Evolutionary conservation across 1,140 invertebrate genomes (phyloP).

Genomic region (Centruroides vittatus): DNA sequence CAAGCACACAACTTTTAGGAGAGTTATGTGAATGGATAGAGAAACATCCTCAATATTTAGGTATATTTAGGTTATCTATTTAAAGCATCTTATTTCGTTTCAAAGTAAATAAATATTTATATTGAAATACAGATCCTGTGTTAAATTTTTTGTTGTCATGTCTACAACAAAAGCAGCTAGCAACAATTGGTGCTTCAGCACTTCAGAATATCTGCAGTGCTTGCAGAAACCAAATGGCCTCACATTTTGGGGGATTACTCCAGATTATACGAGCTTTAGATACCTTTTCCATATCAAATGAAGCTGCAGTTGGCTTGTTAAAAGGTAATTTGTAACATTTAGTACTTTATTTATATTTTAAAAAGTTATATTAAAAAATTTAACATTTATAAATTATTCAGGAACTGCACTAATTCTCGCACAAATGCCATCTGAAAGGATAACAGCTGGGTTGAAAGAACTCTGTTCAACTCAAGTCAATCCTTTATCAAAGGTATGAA

Average conservation of each 20-base stretch:
- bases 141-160: slow-evolving; percentile 61
- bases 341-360: slow-evolving; percentile 8
- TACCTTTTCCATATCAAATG: slow-evolving; percentile 58
- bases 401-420: slow-evolving; percentile 50
- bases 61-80: slow-evolving; percentile 25
- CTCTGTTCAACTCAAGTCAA: slow-evolving; percentile 60
- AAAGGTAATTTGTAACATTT: slow-evolving; percentile 42
- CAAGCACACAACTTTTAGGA: slow-evolving; percentile 74
- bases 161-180: slow-evolving; percentile 55
- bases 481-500: slow-evolving; percentile 41
- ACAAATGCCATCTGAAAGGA: slow-evolving; percentile 41
- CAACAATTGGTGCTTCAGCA: slow-evolving; percentile 57
- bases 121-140: slow-evolving; percentile 44
- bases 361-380: too few relatives aligned
- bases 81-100: slow-evolving; percentile 2
- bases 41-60: slow-evolving; percentile 55
- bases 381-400: slow-evolving; percentile 19
- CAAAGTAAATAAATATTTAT: slow-evolving; percentile 2
- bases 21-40: slow-evolving; percentile 94
- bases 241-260: slow-evolving; percentile 64
- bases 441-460: slow-evolving; percentile 56
- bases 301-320: slow-evolving; percentile 63
- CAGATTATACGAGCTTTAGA: slow-evolving; percentile 65
- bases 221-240: slow-evolving; percentile 61
- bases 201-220: slow-evolving; percentile 50